Conservation (phyloP, 92 coral and sea anemone species). For the Scolanthus callimorphus region DNA sequence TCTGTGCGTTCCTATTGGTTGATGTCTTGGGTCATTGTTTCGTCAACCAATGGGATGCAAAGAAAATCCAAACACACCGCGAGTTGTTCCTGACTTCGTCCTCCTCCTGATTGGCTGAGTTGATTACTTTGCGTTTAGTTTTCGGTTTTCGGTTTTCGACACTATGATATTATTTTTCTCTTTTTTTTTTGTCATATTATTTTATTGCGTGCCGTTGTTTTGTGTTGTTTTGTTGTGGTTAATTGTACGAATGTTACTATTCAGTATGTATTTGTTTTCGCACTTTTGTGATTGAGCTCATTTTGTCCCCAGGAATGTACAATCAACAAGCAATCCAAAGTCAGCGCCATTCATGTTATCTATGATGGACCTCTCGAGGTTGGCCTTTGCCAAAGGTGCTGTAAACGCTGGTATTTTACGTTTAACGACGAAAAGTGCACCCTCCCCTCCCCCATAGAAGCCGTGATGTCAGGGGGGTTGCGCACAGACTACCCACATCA, state of each 20-base stretch:
- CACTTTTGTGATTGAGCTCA: not conserved
- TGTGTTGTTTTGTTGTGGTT: too few relatives aligned
- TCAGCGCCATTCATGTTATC: slow-evolving; percentile 42
- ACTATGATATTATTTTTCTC: too few relatives aligned
- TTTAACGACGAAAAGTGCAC: slow-evolving; percentile 47
- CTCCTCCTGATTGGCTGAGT: too few relatives aligned
- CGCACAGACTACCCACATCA: slow-evolving; percentile 58
- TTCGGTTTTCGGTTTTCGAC: too few relatives aligned
- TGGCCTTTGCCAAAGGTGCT: slow-evolving; percentile 50
- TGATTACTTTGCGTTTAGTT: too few relatives aligned
- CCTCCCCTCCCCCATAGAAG: slow-evolving; percentile 42
- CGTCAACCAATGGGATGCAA: not conserved
- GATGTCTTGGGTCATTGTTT: not conserved
- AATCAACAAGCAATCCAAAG: slow-evolving; percentile 25
- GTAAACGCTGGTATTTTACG: slow-evolving; percentile 62
- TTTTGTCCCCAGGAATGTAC: slow-evolving; percentile 36
- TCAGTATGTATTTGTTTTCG: too few relatives aligned
- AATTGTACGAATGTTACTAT: too few relatives aligned
- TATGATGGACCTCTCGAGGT: slow-evolving; percentile 61
- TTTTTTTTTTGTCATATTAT: too few relatives aligned
- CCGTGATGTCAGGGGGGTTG: slow-evolving; percentile 73
- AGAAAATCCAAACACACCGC: not conserved
- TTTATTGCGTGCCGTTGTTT: too few relatives aligned
- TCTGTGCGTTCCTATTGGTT: too few relatives aligned
- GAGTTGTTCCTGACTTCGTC: too few relatives aligned